phyloP scores from a whole-genome alignment of 2,888 invertebrate species.

The Hirtodrosophila duncani region DNA sequence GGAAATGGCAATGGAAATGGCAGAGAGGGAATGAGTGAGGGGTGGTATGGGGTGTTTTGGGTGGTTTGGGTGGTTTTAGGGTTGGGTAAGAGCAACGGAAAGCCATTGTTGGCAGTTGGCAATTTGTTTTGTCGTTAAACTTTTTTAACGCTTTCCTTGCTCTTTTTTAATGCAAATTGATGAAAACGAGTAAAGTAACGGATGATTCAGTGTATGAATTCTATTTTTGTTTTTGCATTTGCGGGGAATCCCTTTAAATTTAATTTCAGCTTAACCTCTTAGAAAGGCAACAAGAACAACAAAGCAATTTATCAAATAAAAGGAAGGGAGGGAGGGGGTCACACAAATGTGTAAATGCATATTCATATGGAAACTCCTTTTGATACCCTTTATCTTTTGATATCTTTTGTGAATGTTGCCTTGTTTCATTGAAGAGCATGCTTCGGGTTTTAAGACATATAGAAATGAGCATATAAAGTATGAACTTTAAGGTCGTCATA shows the following conservation, averaged over 20 bases:
- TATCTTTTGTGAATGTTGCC: conserved; percentile 27
- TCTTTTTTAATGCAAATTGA: conserved; percentile 33
- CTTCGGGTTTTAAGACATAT: too few species aligned
- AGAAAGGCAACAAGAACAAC: too few species aligned
- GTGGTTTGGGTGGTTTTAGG: too few species aligned
- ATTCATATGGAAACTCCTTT: too few species aligned
- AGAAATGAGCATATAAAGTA: too few species aligned
- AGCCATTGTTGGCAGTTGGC: conserved; percentile 20
- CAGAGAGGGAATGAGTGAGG: background rate
- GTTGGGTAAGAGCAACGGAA: conserved; percentile 10
- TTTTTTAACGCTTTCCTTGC: conserved; percentile 30
- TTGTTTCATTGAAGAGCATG: conserved; percentile 23
- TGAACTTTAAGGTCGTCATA: too few species aligned
- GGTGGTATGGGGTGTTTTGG: too few species aligned
- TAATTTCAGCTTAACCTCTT: too few species aligned
- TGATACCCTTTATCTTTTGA: background rate
- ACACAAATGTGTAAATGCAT: too few species aligned
- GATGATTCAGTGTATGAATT: too few species aligned
- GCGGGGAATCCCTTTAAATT: background rate
- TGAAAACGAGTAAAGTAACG: conserved; percentile 38
- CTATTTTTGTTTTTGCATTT: too few species aligned
- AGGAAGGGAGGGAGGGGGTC: too few species aligned
- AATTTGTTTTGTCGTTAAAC: conserved; percentile 36
- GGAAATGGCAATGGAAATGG: background rate
- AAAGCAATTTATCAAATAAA: conserved; percentile 16